A percentile compares a stretch with the other conserved stretches of the same genome.
phyloP scores from a whole-genome alignment of 1,140 invertebrate species.

The Drosophila jambulina region DNA sequence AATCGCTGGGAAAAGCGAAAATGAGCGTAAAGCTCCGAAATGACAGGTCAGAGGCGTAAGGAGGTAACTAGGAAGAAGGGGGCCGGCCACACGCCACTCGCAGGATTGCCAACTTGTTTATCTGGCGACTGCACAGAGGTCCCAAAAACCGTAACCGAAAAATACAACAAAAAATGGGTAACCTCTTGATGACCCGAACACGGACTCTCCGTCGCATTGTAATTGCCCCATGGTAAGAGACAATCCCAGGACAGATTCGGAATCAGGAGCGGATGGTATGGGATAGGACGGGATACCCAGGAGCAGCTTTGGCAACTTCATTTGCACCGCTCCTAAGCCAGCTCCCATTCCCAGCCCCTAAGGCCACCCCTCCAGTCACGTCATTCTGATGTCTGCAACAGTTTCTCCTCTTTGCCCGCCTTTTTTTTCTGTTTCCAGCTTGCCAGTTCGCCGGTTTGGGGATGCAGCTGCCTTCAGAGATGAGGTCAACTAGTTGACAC shows the following conservation, averaged over 20 bases:
- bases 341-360: neutral
- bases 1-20: constrained; percentile 74
- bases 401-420: constrained; percentile 30
- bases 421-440: constrained; percentile 21
- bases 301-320: constrained; percentile 77
- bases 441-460: constrained; percentile 42
- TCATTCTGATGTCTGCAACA: constrained; percentile 55
- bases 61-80: neutral
- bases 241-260: constrained; percentile 39
- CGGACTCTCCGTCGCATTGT: constrained; percentile 44
- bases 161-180: constrained; percentile 14
- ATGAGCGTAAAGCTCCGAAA: constrained; percentile 76
- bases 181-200: constrained; percentile 37
- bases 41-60: constrained; percentile 56
- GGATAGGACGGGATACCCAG: constrained; percentile 16
- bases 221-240: constrained; percentile 64
- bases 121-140: constrained; percentile 69
- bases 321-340: constrained; percentile 61
- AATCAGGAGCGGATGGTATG: constrained; percentile 31
- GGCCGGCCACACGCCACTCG: constrained; percentile 53
- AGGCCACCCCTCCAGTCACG: constrained; percentile 22
- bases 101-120: constrained; percentile 78
- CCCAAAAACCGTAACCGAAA: constrained; percentile 26
- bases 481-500: constrained; percentile 80
- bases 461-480: constrained; percentile 60